Conservation (phyloP, 1,140 invertebrate species). For the Brachystomella parvula region DNA sequence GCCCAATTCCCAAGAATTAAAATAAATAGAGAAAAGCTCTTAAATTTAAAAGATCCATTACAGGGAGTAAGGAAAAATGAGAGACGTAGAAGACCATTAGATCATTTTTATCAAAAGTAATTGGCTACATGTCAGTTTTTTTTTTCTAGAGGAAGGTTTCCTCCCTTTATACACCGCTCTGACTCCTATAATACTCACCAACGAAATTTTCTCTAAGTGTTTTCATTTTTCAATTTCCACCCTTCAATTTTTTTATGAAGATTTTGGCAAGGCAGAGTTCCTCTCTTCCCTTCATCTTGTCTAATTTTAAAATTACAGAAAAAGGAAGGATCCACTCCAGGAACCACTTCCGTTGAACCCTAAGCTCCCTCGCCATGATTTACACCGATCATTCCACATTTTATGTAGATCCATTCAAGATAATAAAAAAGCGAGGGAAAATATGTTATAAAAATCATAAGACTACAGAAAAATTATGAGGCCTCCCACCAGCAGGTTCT, state of each 20-base stretch:
- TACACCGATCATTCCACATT: constrained; percentile 7
- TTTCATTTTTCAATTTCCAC: background rate
- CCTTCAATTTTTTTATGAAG: background rate
- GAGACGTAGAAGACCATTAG: constrained; percentile 20
- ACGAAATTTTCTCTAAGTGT: constrained; percentile 9
- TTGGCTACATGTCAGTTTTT: constrained; percentile 32
- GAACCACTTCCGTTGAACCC: background rate
- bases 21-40: too few species aligned
- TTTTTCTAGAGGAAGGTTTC: constrained; percentile 8
- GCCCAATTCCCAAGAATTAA: too few species aligned
- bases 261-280: background rate
- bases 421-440: too few species aligned
- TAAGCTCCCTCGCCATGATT: too few species aligned
- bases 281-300: too few species aligned
- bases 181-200: too few species aligned
- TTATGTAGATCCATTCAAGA: background rate
- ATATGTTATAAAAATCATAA: background rate
- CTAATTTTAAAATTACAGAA: constrained; percentile 7
- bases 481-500: background rate
- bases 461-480: background rate
- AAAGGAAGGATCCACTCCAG: background rate
- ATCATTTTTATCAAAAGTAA: constrained; percentile 34
- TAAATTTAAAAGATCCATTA: too few species aligned
- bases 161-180: constrained; percentile 12
- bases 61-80: too few species aligned